Base-by-base conservation (phyloP, 2,797 vertebrate species). In the Xiphorhynchus erythropygius region DNA sequence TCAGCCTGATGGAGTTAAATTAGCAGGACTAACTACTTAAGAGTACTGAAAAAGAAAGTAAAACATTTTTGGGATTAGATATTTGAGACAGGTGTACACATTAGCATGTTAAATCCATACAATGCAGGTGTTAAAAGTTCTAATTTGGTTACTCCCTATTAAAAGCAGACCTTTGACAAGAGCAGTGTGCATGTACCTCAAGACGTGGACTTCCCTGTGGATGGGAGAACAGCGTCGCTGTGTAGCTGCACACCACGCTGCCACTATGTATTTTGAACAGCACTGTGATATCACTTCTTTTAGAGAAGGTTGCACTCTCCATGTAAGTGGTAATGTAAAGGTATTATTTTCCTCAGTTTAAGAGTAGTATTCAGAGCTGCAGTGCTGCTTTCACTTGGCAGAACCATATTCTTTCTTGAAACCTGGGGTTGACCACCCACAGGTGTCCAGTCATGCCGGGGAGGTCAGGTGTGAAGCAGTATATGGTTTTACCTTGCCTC, bases 1-100 rank as follows among this genome's bases (percentile, higher is more conserved):
- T 91, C 77, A 84, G 41, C 32, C 46, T 77, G 75, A 84, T 91
- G 60, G 55, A 95, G 85, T 60, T 83, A 91, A 94, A 93, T 94
- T 93, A 94, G 60, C 53, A 91, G 84, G 59, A 91, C 79, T 91
- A 86, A 76, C 76, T 90, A 50, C 56, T 79, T 86, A 53, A 15
- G 33, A 60, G 22, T 32, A n/a, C 50, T 1, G 2, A 57, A 79
- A 67, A 67, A 76, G 24, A 73, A 82, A 92, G 65, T 55, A 60
- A 89, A 93, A 67, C 18, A 30, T 87, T 93, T 96, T 91, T 71
- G 37, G n/a, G 35, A 77, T 93, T 74, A 82, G 44, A 42, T 68
- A 56, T 68, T 87, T 89, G 75, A 94, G 90, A 73, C 52, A 87
- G 46, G 27, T 80, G 96, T 91, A 80, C 63, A 13, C 44, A 77